A percentile compares a stretch with the other conserved stretches of the same genome.
These are phyloP conservation scores for Diadegma fenestrale DNA, from an alignment of 2,888 invertebrate genomes.

Conservation along the genomic window DNA sequence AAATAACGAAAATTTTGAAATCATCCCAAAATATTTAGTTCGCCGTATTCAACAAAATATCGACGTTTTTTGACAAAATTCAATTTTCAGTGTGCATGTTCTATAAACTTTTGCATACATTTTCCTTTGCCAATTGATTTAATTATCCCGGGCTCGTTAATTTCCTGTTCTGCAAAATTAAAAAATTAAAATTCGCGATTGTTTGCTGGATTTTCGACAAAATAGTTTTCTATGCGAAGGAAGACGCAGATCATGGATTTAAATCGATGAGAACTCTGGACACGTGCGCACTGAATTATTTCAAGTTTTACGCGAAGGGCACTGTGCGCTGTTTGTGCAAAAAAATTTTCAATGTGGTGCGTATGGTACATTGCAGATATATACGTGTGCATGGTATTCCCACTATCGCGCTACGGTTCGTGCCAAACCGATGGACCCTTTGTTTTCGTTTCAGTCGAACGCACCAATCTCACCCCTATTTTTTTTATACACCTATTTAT, in stretches of 20 bases:
- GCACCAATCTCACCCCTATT: conserved; percentile 70
- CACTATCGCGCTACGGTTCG: conserved; percentile 60
- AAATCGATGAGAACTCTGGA: not conserved
- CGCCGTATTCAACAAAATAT: too few species aligned
- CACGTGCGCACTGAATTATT: not conserved
- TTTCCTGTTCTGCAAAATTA: not conserved
- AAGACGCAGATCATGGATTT: not conserved
- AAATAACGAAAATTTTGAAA: too few species aligned
- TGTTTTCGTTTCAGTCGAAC: conserved; percentile 79
- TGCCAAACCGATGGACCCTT: conserved; percentile 77
- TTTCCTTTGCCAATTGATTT: not conserved
- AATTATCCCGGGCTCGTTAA: not conserved
- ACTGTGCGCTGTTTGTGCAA: not conserved
- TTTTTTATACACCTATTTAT: conserved; percentile 43
- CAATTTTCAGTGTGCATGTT: too few species aligned
- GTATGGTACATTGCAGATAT: conserved; percentile 29
- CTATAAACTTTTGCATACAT: not conserved
- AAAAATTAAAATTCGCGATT: not conserved
- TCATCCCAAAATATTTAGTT: too few species aligned
- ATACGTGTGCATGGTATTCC: conserved; percentile 33
- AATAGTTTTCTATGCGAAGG: not conserved
- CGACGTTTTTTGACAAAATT: too few species aligned
- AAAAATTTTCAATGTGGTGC: conserved; percentile 49
- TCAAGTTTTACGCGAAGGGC: not conserved
- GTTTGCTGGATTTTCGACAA: not conserved